phyloP scores from a whole-genome alignment of 2,113 vertebrate genomes.

The Stigmatopora nigra region DNA sequence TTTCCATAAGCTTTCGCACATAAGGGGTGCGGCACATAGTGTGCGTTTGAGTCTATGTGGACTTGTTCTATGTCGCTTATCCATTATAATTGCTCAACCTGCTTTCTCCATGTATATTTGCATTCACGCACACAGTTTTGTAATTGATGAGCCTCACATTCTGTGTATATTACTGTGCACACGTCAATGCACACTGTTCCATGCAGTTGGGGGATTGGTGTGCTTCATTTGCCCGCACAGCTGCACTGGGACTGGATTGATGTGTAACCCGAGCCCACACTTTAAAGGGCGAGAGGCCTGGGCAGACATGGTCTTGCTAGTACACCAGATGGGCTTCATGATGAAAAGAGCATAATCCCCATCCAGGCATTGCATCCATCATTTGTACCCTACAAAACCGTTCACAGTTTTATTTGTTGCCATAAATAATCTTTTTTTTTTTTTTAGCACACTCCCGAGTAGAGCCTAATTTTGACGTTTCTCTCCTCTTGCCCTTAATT shows the following conservation, averaged over 20 bases:
- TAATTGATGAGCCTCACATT: slow-evolving; percentile 56
- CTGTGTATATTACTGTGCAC: slow-evolving; percentile 19
- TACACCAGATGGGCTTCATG: slow-evolving; percentile 97
- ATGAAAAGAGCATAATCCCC: slow-evolving; percentile 98
- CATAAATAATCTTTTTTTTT: slow-evolving; percentile 76
- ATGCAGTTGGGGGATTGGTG: slow-evolving; percentile 67
- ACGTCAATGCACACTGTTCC: slow-evolving; percentile 29
- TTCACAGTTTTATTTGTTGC: slow-evolving; percentile 82
- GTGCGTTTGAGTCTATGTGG: slow-evolving; percentile 1
- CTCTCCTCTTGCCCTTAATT: slow-evolving; percentile 13
- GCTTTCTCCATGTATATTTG: slow-evolving; percentile 37
- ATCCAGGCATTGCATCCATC: slow-evolving; percentile 93
- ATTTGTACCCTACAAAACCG: slow-evolving; percentile 86
- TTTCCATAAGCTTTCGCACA: slow-evolving; percentile 38
- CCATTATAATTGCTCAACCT: slow-evolving; percentile 14
- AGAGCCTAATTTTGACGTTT: slow-evolving; percentile 67
- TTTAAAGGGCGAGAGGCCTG: slow-evolving; percentile 95
- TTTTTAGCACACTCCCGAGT: slow-evolving; percentile 72
- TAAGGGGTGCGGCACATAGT: not conserved
- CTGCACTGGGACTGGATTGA: slow-evolving; percentile 94
- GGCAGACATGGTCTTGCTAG: slow-evolving; percentile 92
- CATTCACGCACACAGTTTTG: slow-evolving; percentile 58
- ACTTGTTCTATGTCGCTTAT: slow-evolving; percentile 10
- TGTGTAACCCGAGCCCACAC: slow-evolving; percentile 93
- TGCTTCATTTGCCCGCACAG: slow-evolving; percentile 81